These are phyloP conservation scores for Abrostola triplasia DNA, from an alignment of 2,888 invertebrate species.

Conservation along the genomic window DNA sequence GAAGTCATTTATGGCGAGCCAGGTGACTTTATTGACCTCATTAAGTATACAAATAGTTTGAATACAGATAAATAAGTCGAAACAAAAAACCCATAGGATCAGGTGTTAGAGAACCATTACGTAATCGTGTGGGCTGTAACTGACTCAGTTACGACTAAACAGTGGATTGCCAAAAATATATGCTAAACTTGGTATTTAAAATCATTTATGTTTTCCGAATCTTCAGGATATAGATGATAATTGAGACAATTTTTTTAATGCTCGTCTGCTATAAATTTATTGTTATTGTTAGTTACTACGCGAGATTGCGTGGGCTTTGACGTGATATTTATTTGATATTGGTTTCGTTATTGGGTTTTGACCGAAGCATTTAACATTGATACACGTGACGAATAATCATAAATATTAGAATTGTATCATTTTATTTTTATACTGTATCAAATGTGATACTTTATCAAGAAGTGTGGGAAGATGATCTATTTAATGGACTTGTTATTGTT, in stretches of 20 bases:
- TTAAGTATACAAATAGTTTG: background rate
- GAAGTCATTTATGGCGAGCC: background rate
- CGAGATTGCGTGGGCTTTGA: conserved; percentile 27
- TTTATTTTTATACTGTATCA: background rate
- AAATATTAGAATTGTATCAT: conserved; percentile 1
- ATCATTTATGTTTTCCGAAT: conserved; percentile 58
- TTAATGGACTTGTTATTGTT: background rate
- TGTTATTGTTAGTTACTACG: conserved; percentile 52
- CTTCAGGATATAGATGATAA: conserved; percentile 60
- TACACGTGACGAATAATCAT: conserved; percentile 1
- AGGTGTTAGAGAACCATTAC: conserved; percentile 55
- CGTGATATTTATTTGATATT: conserved; percentile 13
- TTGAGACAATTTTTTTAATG: conserved; percentile 49
- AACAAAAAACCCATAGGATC: conserved; percentile 27
- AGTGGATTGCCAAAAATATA: conserved; percentile 68
- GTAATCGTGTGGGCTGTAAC: conserved; percentile 64
- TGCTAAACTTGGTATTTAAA: conserved; percentile 78
- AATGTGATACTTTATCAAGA: background rate
- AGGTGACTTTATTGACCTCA: background rate
- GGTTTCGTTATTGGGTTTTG: conserved; percentile 17
- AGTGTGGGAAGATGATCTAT: background rate
- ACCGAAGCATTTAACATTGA: background rate
- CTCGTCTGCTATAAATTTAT: conserved; percentile 46
- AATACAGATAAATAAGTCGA: conserved; percentile 4
- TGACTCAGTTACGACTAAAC: conserved; percentile 69